Base-by-base conservation (phyloP, 2,888 invertebrate species). In the Heliconius cydno region DNA sequence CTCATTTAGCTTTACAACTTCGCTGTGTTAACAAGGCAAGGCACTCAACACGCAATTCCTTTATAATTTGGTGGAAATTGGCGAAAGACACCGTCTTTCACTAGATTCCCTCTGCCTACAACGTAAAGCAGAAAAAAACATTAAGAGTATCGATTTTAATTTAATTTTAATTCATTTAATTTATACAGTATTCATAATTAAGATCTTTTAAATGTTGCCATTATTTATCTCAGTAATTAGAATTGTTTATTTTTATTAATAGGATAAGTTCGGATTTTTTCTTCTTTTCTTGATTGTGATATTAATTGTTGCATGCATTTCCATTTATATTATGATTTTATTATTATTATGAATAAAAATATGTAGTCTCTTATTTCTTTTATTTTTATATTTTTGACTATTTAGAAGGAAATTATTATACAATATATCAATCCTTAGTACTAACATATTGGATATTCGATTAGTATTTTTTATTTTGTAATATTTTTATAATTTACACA, bases 321-420 rank as follows among this genome's bases (percentile, higher is more conserved):
- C 41, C 38, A 38, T 68, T 38, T 68, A 10, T 41, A 70, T 25
- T 41, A 46, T 15, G 41, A 41, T 70, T 25, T 10, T 41, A 22
- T 70, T 70, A 15, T 25, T 68, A 9, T 46, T 70, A 25, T 41
- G 46, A 70, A 70, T 70, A 70, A 70, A 70, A 15, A 68, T 38
- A n/a, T 57, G 6, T 25, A 13, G 15, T 13, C 41, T 13, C 25
- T 41, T 41, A 68, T n/a, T 38, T 68, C 38, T 68, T 38, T 68
- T 68, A 66, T 68, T 68, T 68, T 68, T 25, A 13, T 68, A 41
- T 13, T 38, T 68, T 68, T 68, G 25, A 25, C 4, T 41, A 41
- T 41, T 41, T 68, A 25, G 68, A 41, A 68, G 68, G 68, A 68
- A 38, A 68, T 67, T 34, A 22, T 7, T 34, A 25, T 63, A 25